Evolutionary conservation across 2,797 vertebrate genomes (phyloP).

Genomic region (Benthosema pterotum): DNA sequence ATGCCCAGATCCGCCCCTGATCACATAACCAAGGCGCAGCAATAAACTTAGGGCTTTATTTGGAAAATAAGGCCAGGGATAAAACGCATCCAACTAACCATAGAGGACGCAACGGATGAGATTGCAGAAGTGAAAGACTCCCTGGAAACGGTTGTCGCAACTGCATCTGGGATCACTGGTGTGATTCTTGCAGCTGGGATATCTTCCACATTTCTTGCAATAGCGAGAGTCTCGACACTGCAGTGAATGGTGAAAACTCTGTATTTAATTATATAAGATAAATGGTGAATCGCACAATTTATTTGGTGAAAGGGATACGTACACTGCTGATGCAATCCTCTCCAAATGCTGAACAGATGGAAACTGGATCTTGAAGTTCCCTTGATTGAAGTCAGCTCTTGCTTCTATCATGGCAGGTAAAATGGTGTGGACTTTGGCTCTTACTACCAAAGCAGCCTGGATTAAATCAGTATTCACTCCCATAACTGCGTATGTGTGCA

Average conservation of each 20-base stretch:
- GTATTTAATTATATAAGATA: background rate
- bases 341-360: conserved; percentile 72
- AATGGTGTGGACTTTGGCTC: conserved; percentile 64
- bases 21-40: background rate
- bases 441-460: conserved; percentile 79
- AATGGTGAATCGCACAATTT: background rate
- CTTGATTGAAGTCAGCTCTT: conserved; percentile 75
- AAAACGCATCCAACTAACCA: conserved; percentile 71
- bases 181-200: conserved; percentile 71
- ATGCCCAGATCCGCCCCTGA: too few relatives aligned
- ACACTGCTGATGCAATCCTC: conserved; percentile 74
- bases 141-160: conserved; percentile 33
- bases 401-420: conserved; percentile 74
- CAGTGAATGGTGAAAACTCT: conserved; percentile 32
- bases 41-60: conserved; percentile 24
- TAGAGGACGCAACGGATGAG: conserved; percentile 41
- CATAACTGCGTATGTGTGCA: conserved; percentile 81
- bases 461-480: conserved; percentile 82
- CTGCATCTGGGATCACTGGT: conserved; percentile 73
- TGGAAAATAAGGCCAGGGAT: conserved; percentile 8
- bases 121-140: conserved; percentile 54
- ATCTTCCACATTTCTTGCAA: conserved; percentile 85
- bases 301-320: conserved; percentile 32
- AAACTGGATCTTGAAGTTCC: conserved; percentile 80
- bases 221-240: conserved; percentile 81